A percentile compares a stretch with the other conserved stretches of the same genome.
phyloP scores from a whole-genome alignment of 2,113 vertebrate species.

The Spermophilus dauricus region DNA sequence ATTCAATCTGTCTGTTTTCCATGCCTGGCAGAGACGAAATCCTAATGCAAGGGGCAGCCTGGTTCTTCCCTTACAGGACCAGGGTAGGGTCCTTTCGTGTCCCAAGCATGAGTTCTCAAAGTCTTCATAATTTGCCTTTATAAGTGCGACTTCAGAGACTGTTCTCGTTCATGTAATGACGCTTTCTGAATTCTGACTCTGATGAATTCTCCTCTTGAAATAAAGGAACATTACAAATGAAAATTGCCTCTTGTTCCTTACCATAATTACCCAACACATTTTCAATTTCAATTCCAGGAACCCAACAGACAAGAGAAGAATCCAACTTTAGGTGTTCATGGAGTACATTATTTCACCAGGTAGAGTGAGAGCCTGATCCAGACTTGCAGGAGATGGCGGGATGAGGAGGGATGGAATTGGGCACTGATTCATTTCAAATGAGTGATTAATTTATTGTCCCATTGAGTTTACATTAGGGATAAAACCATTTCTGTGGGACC shows the following conservation, averaged over 20 bases:
- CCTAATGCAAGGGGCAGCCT: neutral
- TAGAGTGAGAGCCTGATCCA: neutral
- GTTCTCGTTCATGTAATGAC: neutral
- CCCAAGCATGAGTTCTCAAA: neutral
- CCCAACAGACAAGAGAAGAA: neutral
- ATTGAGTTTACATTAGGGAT: neutral
- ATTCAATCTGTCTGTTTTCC: neutral
- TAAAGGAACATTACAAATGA: neutral
- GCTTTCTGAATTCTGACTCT: neutral
- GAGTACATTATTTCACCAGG: too few relatives aligned
- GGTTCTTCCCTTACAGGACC: neutral
- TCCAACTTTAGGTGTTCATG: neutral
- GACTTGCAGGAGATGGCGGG: accelerated
- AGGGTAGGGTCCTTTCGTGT: neutral
- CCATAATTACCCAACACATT: neutral
- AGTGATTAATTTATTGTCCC: neutral
- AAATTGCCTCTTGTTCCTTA: slow-evolving; percentile 15
- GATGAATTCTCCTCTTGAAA: neutral
- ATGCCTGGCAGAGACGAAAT: neutral
- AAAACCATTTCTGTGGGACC: too few relatives aligned
- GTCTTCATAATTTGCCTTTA: neutral
- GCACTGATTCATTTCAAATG: neutral
- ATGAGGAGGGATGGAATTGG: neutral
- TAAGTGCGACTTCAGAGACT: neutral
- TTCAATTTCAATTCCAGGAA: slow-evolving; percentile 16